Conservation (phyloP, 1,140 invertebrate genomes). For the Acromyrmex heyeri region DNA sequence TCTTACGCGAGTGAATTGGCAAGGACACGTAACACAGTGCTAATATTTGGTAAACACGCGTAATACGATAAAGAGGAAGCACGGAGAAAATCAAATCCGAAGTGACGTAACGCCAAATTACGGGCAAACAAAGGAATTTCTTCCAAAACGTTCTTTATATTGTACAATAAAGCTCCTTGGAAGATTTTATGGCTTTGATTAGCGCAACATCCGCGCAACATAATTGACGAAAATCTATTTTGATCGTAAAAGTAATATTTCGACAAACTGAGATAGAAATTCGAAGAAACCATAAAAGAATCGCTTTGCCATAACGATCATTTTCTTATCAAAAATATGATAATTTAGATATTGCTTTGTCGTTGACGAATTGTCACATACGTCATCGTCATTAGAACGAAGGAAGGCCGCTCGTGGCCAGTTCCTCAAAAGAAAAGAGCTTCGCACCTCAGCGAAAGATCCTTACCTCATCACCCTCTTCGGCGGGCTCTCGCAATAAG, state of each 20-base stretch:
- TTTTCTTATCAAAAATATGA: neutral
- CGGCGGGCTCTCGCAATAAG: conserved; percentile 85
- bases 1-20: neutral
- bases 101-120: neutral
- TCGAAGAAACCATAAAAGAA: neutral
- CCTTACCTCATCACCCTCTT: conserved; percentile 85
- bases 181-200: neutral
- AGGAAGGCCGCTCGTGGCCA: conserved; percentile 5
- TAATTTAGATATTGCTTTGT: neutral
- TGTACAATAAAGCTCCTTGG: neutral
- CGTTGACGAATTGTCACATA: neutral
- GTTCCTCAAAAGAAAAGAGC: neutral
- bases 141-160: neutral
- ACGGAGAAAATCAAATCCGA: neutral
- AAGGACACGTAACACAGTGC: neutral
- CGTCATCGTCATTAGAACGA: conserved; percentile 5
- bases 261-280: neutral
- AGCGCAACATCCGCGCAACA: neutral
- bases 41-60: conserved; percentile 20
- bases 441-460: conserved; percentile 40
- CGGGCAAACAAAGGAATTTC: neutral
- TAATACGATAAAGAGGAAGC: neutral
- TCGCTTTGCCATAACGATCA: neutral
- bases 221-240: neutral
- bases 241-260: neutral